phyloP scores from a whole-genome alignment of 2,113 vertebrate species.

The Gasterosteus aculeatus region DNA sequence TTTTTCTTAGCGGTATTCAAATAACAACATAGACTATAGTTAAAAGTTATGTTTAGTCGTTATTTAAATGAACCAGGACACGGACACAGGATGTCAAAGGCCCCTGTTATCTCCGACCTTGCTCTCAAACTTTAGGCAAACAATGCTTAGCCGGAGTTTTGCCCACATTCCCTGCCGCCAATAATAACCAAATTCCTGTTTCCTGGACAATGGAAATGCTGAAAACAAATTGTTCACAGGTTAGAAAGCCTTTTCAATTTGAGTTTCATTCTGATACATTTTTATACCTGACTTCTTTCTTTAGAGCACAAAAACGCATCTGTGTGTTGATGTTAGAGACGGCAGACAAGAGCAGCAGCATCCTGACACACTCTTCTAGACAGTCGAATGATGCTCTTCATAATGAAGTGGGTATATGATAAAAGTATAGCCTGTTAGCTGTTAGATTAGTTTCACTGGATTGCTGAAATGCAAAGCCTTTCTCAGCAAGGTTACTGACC shows the following conservation, averaged over 20 bases:
- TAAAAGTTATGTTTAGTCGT: neutral
- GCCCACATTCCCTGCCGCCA: no score
- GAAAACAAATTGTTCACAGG: neutral
- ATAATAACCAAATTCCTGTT: neutral
- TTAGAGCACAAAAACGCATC: neutral
- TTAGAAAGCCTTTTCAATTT: neutral
- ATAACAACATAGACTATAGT: neutral
- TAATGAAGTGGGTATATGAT: neutral
- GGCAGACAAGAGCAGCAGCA: neutral
- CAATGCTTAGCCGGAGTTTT: no score
- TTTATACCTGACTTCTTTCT: neutral
- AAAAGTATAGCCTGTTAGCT: neutral
- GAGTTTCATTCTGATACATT: neutral
- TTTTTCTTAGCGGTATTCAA: neutral
- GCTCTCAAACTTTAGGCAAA: neutral
- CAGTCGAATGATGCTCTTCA: neutral
- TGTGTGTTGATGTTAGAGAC: neutral
- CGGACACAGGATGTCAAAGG: neutral
- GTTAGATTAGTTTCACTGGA: neutral
- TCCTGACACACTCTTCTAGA: neutral
- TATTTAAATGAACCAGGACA: neutral
- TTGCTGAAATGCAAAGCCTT: conserved; percentile 28
- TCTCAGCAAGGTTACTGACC: conserved; percentile 7
- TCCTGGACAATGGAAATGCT: neutral
- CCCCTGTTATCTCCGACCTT: neutral